These are phyloP conservation scores for Ceratina calcarata DNA, from an alignment of 1,140 invertebrate species.

Conservation along the genomic window DNA sequence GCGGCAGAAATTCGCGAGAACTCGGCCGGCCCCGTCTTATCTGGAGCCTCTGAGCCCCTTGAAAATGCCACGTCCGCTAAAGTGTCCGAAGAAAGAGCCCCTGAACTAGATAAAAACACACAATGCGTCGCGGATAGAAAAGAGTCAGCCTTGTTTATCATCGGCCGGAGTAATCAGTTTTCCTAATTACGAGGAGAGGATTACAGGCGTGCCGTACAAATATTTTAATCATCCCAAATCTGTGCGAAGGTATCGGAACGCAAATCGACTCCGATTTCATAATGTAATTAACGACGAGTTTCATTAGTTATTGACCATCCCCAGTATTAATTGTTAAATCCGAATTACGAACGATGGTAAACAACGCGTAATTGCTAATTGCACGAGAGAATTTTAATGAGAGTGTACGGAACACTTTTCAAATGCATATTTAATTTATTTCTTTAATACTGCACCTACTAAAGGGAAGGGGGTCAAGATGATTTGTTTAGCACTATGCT, in stretches of 20 bases:
- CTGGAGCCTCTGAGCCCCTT: slow-evolving; percentile 10
- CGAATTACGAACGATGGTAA: slow-evolving; percentile 33
- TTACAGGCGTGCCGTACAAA: neutral
- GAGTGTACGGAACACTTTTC: too few species aligned
- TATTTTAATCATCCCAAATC: neutral
- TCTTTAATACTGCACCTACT: too few species aligned
- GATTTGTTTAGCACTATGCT: too few species aligned
- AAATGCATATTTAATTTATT: too few species aligned
- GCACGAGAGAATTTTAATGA: too few species aligned
- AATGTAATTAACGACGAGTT: slow-evolving; percentile 6
- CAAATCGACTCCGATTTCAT: slow-evolving; percentile 4
- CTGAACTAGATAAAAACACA: neutral
- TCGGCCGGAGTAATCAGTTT: slow-evolving; percentile 66
- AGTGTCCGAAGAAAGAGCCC: slow-evolving; percentile 7
- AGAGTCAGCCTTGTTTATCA: neutral
- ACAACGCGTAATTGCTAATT: slow-evolving; percentile 6
- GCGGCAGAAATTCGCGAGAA: slow-evolving; percentile 6
- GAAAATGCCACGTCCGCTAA: slow-evolving; percentile 30
- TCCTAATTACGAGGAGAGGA: slow-evolving; percentile 73
- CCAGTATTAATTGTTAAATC: slow-evolving; percentile 12
- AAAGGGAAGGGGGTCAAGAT: too few species aligned
- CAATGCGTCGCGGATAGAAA: too few species aligned
- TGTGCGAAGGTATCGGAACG: neutral
- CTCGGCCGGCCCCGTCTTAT: slow-evolving; percentile 23
- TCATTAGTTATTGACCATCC: slow-evolving; percentile 19